phyloP scores from a whole-genome alignment of 2,888 invertebrate genomes.

The Pandemis cinnamomeana region DNA sequence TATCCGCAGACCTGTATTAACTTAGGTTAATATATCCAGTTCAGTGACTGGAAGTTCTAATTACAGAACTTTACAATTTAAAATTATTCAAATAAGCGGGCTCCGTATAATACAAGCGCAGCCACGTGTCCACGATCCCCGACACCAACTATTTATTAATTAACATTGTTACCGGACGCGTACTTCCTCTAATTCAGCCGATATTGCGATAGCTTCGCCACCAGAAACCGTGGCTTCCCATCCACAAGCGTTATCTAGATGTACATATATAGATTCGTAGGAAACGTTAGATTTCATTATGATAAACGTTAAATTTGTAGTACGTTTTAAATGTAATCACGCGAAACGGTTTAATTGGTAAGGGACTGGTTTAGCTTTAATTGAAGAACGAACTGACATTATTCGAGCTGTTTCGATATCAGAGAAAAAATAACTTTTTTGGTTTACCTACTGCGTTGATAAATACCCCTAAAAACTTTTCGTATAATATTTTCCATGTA shows the following conservation, averaged over 20 bases:
- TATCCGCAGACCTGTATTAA: too few species aligned
- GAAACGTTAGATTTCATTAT: not conserved
- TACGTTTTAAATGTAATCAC: too few species aligned
- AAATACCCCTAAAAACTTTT: too few species aligned
- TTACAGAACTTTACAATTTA: not conserved
- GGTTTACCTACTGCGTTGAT: too few species aligned
- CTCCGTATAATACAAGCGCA: slow-evolving; percentile 6
- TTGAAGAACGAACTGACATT: too few species aligned
- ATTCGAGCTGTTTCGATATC: too few species aligned
- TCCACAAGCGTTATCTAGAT: not conserved
- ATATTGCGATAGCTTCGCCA: slow-evolving; percentile 42
- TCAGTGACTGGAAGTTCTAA: not conserved
- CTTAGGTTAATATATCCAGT: not conserved
- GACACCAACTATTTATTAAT: slow-evolving; percentile 51
- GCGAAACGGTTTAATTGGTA: too few species aligned
- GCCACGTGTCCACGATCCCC: slow-evolving; percentile 26
- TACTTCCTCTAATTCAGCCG: slow-evolving; percentile 59
- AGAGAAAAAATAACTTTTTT: too few species aligned
- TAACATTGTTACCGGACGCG: slow-evolving; percentile 59
- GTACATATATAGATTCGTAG: not conserved
- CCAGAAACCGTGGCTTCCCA: slow-evolving; percentile 9
- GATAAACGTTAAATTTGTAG: too few species aligned
- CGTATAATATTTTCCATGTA: too few species aligned
- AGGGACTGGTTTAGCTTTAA: too few species aligned
- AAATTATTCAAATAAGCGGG: not conserved